Percentiles rank a stretch among this genome's conserved stretches.
Conservation (phyloP, 2,888 invertebrate genomes). For the Patella caerulea region DNA sequence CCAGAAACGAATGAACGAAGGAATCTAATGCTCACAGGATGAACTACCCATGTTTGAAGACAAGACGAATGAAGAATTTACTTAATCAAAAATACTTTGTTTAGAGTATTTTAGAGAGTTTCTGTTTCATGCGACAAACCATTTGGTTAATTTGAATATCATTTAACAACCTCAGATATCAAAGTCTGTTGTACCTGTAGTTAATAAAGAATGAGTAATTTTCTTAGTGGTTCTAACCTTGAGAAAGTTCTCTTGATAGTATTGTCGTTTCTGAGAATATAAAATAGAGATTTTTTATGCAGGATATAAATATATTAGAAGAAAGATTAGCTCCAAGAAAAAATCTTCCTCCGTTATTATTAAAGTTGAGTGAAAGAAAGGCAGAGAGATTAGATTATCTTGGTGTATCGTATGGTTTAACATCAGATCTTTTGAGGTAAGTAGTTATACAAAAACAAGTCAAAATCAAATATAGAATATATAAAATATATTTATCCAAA, state of each 20-base stretch:
- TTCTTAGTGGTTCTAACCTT: background rate
- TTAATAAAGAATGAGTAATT: constrained; percentile 12
- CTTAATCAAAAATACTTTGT: no score
- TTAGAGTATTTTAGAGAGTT: no score
- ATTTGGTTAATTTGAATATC: no score
- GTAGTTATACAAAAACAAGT: constrained; percentile 15
- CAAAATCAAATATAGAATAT: no score
- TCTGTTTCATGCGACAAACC: no score
- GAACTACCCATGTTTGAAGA: no score
- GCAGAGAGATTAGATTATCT: constrained; percentile 86
- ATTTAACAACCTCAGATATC: no score
- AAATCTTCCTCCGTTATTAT: constrained; percentile 88
- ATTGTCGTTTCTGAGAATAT: background rate
- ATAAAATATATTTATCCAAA: no score
- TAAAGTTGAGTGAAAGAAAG: constrained; percentile 85
- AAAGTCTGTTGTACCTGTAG: no score
- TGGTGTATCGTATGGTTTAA: constrained; percentile 94
- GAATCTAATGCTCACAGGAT: no score
- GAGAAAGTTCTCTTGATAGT: background rate
- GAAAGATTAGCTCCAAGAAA: constrained; percentile 83
- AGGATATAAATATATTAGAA: constrained; percentile 77
- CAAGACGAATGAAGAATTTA: no score
- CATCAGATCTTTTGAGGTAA: constrained; percentile 86
- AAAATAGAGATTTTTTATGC: constrained; percentile 14
- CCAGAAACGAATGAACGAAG: no score